A percentile compares a stretch with the other conserved stretches of the same genome.
Evolutionary conservation across 1,140 invertebrate species (phyloP).

Genomic region (Atopsyche davidsoni): DNA sequence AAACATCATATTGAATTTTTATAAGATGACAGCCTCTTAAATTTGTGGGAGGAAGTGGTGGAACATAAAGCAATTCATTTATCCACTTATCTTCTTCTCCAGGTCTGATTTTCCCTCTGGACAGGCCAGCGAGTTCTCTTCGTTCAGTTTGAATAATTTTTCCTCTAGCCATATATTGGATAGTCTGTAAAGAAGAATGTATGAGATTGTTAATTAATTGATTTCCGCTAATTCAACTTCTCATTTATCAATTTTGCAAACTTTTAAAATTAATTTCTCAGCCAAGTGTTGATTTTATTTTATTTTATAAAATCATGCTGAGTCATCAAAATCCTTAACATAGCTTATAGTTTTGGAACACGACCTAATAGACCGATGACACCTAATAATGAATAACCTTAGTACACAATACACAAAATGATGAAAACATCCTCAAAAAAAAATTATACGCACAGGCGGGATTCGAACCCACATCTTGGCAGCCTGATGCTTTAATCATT

Average conservation of each 20-base stretch:
- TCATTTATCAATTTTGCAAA: neutral
- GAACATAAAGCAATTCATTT: conserved; percentile 87
- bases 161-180: conserved; percentile 82
- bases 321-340: no score
- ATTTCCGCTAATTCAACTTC: neutral
- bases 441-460: no score
- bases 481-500: no score
- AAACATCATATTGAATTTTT: conserved; percentile 90
- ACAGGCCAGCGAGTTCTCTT: conserved; percentile 74
- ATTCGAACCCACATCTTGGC: no score
- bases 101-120: conserved; percentile 75
- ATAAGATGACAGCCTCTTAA: conserved; percentile 93
- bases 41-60: conserved; percentile 91
- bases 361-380: no score
- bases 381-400: no score
- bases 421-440: no score
- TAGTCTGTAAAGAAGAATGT: conserved; percentile 56
- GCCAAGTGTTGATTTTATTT: no score
- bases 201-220: neutral
- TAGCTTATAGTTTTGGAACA: no score
- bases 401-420: conserved; percentile 1
- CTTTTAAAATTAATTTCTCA: no score
- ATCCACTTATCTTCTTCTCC: conserved; percentile 81
- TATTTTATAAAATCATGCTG: no score
- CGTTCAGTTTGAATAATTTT: conserved; percentile 84